A percentile compares a stretch with the other conserved stretches of the same genome.
Evolutionary conservation across 1,140 invertebrate genomes (phyloP).

Genomic region (Mycetomoellerius zeteki): DNA sequence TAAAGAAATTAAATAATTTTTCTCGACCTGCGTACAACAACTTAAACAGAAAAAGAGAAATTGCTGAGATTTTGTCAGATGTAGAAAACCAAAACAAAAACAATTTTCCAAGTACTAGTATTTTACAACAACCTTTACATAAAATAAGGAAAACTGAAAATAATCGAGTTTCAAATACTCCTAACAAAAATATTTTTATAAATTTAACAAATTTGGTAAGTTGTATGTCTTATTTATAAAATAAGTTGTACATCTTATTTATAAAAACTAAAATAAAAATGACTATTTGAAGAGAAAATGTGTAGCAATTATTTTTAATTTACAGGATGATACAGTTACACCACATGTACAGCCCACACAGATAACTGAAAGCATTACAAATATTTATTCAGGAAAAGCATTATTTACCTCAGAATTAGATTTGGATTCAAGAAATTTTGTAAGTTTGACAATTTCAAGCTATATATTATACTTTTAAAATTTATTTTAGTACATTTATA

Average conservation of each 20-base stretch:
- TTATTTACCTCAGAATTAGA: too few relatives aligned
- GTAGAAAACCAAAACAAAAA: neutral
- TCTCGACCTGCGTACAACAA: neutral
- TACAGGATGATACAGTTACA: neutral
- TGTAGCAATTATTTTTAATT: neutral
- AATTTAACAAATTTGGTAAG: neutral
- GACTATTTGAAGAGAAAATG: neutral
- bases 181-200: neutral
- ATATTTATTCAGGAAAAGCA: neutral
- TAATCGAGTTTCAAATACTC: neutral
- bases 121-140: neutral
- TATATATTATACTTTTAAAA: too few relatives aligned
- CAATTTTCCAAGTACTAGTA: neutral
- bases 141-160: neutral
- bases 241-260: too few relatives aligned
- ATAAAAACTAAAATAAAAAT: neutral
- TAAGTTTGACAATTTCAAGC: too few relatives aligned
- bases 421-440: too few relatives aligned
- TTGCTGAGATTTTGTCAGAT: neutral
- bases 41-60: neutral
- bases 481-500: too few relatives aligned
- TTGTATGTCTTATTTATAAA: too few relatives aligned
- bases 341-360: neutral
- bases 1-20: neutral
- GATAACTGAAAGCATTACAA: neutral